Base-by-base conservation (phyloP, 2,888 invertebrate genomes). In the Papilio demoleus region DNA sequence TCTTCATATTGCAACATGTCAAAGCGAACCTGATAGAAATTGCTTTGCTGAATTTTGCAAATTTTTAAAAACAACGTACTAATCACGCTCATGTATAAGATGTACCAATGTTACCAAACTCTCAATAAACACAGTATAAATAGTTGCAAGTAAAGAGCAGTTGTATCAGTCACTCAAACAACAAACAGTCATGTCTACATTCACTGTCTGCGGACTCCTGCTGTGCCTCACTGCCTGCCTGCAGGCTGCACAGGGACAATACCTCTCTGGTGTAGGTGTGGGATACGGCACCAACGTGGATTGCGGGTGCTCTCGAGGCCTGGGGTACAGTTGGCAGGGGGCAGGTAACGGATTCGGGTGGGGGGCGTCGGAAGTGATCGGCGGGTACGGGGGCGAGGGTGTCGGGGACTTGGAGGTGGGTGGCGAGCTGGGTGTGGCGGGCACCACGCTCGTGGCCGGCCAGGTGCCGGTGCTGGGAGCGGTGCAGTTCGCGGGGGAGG, bases 311-410 rank as follows among this genome's bases (percentile, higher is more conserved):
- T 17, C 11, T 19, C 58, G 34, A 11, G 34, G 59, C 19, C 19
- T 19, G 9, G 59, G 36, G 19, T 40, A 40, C 40, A 22, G 11
- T 47, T 22, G 47, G 47, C 47, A 34, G 8, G 58, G 58, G 17
- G 17, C 3, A 4, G 17, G 58, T n/a, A n/a, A n/a, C 36, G 31
- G 17, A 0, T 3, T 17, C 34, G 58, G 17, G 17, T 34, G 58
- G 58, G 17, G 31, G 17, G 17, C 19, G 3, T 17, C 58, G 31
- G 56, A 58, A 58, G 19, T 34, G 6, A 17, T 34, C 17, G 34
- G 56, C 34, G 56, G 31, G 4, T 58, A 58, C 56, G 56, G 56
- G 31, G 56, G 56, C 14, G 56, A 27, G 17, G 56, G 56, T 34
- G 12, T 17, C 31, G 56, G 56, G 6, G 56, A 58, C 56, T 58